Conservation (phyloP, 1,140 invertebrate species). For the Lamellibrachia luymesi region DNA sequence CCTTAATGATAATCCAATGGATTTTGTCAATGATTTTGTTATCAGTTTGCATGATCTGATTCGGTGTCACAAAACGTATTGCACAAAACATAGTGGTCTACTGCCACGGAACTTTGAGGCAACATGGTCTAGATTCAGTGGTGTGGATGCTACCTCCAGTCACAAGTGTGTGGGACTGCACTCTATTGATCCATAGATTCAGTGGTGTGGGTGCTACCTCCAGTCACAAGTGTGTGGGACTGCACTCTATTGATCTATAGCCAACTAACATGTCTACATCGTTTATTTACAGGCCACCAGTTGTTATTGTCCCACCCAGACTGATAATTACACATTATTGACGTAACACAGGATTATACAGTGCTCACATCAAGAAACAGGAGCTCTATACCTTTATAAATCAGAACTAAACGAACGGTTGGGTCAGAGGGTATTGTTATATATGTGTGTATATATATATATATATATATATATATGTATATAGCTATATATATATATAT, state of each 20-base stretch:
- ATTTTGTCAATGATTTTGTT: not conserved
- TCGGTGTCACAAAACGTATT: not conserved
- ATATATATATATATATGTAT: too few relatives aligned
- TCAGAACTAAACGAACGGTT: not conserved
- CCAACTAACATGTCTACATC: not conserved
- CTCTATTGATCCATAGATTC: not conserved
- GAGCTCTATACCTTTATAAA: not conserved
- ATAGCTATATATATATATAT: too few relatives aligned
- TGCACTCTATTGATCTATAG: not conserved
- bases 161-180: not conserved
- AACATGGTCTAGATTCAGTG: not conserved
- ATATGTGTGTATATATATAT: too few relatives aligned
- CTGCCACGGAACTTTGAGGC: not conserved
- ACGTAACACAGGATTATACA: not conserved
- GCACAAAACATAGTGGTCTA: not conserved
- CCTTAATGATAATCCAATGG: not conserved
- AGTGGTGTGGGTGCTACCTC: not conserved
- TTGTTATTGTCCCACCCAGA: not conserved
- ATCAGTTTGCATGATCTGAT: not conserved
- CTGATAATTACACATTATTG: slow-evolving; percentile 1
- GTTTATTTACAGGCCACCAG: not conserved
- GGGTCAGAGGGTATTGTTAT: not conserved
- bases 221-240: not conserved
- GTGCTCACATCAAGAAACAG: not conserved
- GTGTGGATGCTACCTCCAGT: not conserved